Evolutionary conservation across 2,113 vertebrate genomes (phyloP).

Genomic region (Macrotis lagotis): DNA sequence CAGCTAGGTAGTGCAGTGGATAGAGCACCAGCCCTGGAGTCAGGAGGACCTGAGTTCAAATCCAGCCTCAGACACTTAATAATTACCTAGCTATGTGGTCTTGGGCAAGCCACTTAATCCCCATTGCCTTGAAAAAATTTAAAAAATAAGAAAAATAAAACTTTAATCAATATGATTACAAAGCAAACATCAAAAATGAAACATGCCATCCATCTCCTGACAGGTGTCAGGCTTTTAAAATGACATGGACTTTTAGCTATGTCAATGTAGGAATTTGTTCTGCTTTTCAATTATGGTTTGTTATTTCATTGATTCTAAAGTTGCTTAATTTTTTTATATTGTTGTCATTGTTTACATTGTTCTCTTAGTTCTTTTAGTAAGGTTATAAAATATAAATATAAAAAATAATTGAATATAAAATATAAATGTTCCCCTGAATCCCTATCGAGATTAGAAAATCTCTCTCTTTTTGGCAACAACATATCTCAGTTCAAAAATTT

Average conservation of each 20-base stretch:
- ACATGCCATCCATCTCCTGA: not conserved
- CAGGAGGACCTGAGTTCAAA: too few relatives aligned
- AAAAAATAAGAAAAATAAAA: too few relatives aligned
- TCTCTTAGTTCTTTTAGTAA: not conserved
- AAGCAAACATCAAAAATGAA: not conserved
- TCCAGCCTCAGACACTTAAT: too few relatives aligned
- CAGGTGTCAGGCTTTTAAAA: too few relatives aligned
- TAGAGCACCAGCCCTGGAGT: too few relatives aligned
- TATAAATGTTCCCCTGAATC: not conserved
- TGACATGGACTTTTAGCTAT: not conserved
- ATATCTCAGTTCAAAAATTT: not conserved
- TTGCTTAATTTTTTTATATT: not conserved
- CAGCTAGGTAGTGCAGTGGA: too few relatives aligned
- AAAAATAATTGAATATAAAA: too few relatives aligned
- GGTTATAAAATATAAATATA: not conserved
- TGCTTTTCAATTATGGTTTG: not conserved
- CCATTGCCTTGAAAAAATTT: too few relatives aligned
- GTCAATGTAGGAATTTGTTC: not conserved
- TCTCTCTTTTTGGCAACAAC: not conserved
- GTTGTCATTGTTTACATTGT: not conserved
- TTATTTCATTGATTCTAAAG: not conserved
- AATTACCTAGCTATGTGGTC: too few relatives aligned
- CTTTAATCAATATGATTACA: not conserved
- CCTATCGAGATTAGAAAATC: not conserved
- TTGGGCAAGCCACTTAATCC: too few relatives aligned